Base-by-base conservation (phyloP, 2,113 vertebrate species). In the Xiphorhynchus elegans region DNA sequence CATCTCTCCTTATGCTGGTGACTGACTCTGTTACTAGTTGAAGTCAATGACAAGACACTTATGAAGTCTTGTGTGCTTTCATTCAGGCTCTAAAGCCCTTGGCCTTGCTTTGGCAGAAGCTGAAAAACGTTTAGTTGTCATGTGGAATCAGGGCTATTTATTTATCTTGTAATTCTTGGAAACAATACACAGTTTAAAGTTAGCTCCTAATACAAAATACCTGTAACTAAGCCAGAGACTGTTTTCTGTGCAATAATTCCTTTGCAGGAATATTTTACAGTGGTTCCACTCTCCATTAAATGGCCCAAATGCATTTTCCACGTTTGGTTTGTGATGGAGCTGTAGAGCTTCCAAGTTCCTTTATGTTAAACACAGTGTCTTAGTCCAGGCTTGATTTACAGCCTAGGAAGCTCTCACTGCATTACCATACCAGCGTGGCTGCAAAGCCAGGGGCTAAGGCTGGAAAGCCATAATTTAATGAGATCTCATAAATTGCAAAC, bases 161-260 rank as follows among this genome's bases (percentile, higher is more conserved):
- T 90, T 90, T 90, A 87, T 84, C 66, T 81, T 52, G 56, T 77
- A 87, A 88, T 85, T 94, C 64, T 64, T 79, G 69, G 81, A 89
- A 94, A 89, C 33, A 86, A 70, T 7, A 8, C 33, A 39, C 24
- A 60, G 46, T 91, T 93, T 94, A 76, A 95, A 91, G 70, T 82
- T 87, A 87, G 74, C 15, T 94, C n/a, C 68, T 68, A 49, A 66
- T 46, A 79, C 33, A 82, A 82, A 92, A 92, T 91, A 97, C 62
- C 73, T 91, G 9, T 68, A 81, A 69, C 49, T 94, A 64, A 87
- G 68, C 47, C 66, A 92, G 53, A 79, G 66, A 58, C 33, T 64
- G 33, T 47, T 75, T 94, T 83, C 78, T 62, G 19, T 47, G 46
- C 70, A 83, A 66, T 46, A 58, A 6, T 87, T 91, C 46, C 58